A percentile compares a stretch with the other conserved stretches of the same genome.
These are phyloP conservation scores for Collichthys lucidus DNA, from an alignment of 2,113 vertebrate species.

Conservation along the genomic window DNA sequence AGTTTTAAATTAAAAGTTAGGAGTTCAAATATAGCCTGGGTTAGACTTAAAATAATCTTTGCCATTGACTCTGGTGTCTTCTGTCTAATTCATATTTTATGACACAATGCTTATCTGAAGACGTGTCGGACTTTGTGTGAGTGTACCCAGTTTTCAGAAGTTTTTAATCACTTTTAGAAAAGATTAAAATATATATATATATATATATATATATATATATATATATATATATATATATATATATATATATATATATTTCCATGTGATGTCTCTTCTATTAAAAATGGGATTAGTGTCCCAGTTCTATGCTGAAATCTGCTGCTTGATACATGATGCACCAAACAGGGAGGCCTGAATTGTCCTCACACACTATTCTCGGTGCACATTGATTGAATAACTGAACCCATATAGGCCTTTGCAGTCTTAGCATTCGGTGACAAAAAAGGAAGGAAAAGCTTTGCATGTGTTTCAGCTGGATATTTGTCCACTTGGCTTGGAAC, in stretches of 20 bases:
- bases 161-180: slow-evolving; percentile 51
- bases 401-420: slow-evolving; percentile 23
- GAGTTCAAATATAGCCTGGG: too few species aligned
- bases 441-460: slow-evolving; percentile 15
- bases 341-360: slow-evolving; percentile 26
- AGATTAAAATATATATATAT: slow-evolving; percentile 34
- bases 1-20: not conserved
- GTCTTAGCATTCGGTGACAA: slow-evolving; percentile 35
- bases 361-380: slow-evolving; percentile 37
- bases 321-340: slow-evolving; percentile 33
- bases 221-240: slow-evolving; percentile 16
- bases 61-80: slow-evolving; percentile 6
- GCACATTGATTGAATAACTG: slow-evolving; percentile 44
- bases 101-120: slow-evolving; percentile 17
- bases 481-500: slow-evolving; percentile 64
- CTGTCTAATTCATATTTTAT: slow-evolving; percentile 18
- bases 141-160: slow-evolving; percentile 22
- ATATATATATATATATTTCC: not conserved
- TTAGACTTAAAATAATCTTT: slow-evolving; percentile 2
- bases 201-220: slow-evolving; percentile 2
- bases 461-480: slow-evolving; percentile 51
- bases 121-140: not conserved
- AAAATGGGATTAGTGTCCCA: slow-evolving; percentile 50
- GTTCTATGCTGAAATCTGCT: slow-evolving; percentile 39
- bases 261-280: slow-evolving; percentile 28